phyloP scores from a whole-genome alignment of 2,888 invertebrate genomes.

The Brachycybe producta region DNA sequence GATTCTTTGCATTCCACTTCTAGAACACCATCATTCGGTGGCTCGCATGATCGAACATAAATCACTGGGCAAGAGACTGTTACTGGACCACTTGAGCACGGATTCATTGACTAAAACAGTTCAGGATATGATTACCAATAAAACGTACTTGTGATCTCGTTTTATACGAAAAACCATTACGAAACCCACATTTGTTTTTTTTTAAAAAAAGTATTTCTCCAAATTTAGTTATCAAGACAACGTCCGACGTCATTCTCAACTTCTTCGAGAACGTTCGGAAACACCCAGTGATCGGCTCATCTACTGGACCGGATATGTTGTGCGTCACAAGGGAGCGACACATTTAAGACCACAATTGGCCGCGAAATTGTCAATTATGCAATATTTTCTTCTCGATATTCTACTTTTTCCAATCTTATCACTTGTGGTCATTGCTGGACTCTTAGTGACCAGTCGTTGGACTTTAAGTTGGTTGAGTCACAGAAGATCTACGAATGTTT shows the following conservation, averaged over 20 bases:
- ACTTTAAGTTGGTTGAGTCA: no score
- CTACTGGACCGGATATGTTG: conserved; percentile 14
- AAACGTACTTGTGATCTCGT: conserved; percentile 4
- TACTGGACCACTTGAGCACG: conserved; percentile 2
- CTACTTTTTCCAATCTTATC: no score
- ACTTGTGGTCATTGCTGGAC: no score
- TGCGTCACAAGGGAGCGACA: conserved; percentile 9
- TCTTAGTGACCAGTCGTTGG: no score
- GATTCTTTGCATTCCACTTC: conserved; percentile 15
- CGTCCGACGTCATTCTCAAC: not conserved
- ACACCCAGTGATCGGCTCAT: conserved; percentile 16
- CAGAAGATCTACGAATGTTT: no score
- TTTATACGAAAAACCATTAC: not conserved
- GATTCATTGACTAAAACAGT: not conserved
- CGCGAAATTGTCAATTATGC: no score
- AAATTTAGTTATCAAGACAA: conserved; percentile 1
- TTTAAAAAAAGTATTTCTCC: no score
- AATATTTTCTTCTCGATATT: no score
- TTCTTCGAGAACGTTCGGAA: conserved; percentile 16
- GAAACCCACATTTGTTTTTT: no score
- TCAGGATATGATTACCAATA: conserved; percentile 7
- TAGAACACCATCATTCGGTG: not conserved
- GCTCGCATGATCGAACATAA: not conserved
- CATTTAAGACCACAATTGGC: conserved; percentile 4
- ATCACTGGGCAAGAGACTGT: conserved; percentile 5